Evolutionary conservation across 2,797 vertebrate species (phyloP), one percentile per base, ranked within the genome.

Genomic region (Mionectes olivaceus): DNA sequence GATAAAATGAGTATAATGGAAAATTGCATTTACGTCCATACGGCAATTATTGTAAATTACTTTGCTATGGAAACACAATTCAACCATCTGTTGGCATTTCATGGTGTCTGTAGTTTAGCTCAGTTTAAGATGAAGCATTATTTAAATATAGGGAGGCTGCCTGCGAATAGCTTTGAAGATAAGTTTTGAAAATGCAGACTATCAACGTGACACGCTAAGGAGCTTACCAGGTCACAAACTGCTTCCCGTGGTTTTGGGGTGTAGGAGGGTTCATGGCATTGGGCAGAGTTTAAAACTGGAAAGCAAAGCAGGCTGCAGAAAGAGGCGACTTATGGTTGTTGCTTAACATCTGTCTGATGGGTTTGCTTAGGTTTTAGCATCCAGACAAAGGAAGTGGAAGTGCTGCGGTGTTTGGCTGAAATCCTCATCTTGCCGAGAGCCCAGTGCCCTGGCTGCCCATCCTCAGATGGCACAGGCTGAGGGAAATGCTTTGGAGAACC

Each of bases 61-160:
- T 98, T 98, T 98, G 97, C 98, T 98, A 98, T 98, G 97, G 98
- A 98, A 98, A 98, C 98, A 98, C 97, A 97, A 97, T 97, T 96
- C 97, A 97, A 61, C 98, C 98, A 98, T 98, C 98, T 98, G 97
- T 97, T 97, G 97, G 97, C 97, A 97, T 97, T 98, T 98, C 96
- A 53, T 96, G 87, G 95, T 96, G 95, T 96, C 97, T 95, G 94
- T 94, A 94, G 95, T 93, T 97, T 94, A 93, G 96, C 94, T 98
- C 94, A 83, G 91, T 97, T 98, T 94, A 97, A 96, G 96, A 97
- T 93, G 93, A 96, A 96, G 82, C 83, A 56, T 96, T 97, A 95
- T 97, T 97, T 97, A 97, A 97, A 96, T 96, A 85, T 88, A 97
- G 96, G 88, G 86, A 94, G 71, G 88, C 89, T 64, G 53, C 91